Evolutionary conservation across 2,113 vertebrate species (phyloP).

Genomic region (Datnioides undecimradiatus): DNA sequence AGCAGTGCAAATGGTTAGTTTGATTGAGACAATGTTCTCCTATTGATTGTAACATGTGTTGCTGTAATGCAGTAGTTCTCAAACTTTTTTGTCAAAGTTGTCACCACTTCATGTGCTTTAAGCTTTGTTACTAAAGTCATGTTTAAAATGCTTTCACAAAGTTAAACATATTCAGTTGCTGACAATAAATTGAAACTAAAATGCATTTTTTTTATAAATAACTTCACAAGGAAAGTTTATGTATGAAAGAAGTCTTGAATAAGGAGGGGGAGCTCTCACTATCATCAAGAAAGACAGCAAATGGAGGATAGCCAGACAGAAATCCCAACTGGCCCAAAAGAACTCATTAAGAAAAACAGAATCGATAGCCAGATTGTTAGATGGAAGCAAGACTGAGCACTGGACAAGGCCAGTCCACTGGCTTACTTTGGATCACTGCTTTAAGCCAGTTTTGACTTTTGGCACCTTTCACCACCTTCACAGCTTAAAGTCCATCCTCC

Average conservation of each 20-base stretch:
- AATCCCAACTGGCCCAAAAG: constrained; percentile 70
- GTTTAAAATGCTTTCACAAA: too few species aligned
- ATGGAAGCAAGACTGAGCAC: constrained; percentile 42
- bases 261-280: not conserved
- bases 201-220: too few species aligned
- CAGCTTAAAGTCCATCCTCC: constrained; percentile 24
- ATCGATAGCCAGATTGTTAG: constrained; percentile 71
- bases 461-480: constrained; percentile 57
- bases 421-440: constrained; percentile 62
- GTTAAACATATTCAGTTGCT: too few species aligned
- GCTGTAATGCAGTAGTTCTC: not conserved
- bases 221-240: constrained; percentile 27
- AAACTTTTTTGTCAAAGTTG: too few species aligned
- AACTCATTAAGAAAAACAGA: constrained; percentile 76
- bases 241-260: constrained; percentile 30
- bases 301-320: constrained; percentile 64
- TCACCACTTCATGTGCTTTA: too few species aligned
- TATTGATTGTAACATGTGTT: too few species aligned
- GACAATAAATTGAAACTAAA: too few species aligned
- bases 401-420: constrained; percentile 42
- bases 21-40: too few species aligned
- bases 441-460: constrained; percentile 67
- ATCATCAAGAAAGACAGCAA: constrained; percentile 55
- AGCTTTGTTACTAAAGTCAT: too few species aligned
- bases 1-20: too few species aligned